A percentile compares a stretch with the other conserved stretches of the same genome.
These are phyloP conservation scores for Chionis minor DNA, from an alignment of 2,113 vertebrate species.

Conservation along the genomic window DNA sequence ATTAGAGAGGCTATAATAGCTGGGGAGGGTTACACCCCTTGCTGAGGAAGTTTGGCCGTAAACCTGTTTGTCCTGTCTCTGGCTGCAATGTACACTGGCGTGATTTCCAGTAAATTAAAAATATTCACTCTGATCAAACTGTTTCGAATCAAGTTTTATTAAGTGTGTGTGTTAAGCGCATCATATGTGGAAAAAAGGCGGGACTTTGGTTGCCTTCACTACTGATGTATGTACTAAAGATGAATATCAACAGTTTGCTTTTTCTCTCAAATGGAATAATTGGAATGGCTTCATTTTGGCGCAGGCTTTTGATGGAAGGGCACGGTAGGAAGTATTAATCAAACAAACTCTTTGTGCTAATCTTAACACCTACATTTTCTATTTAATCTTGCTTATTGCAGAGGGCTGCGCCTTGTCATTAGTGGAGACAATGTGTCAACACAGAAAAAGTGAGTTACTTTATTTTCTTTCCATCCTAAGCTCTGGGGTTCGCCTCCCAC, in stretches of 20 bases:
- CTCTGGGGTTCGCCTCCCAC: not conserved
- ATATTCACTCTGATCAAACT: not conserved
- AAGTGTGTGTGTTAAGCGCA: not conserved
- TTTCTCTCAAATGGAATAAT: not conserved
- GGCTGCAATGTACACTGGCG: not conserved
- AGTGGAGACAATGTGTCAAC: slow-evolving; percentile 13
- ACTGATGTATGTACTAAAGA: not conserved
- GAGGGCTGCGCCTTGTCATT: not conserved
- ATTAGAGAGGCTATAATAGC: slow-evolving; percentile 42
- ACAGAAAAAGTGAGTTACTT: not conserved
- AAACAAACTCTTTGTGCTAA: not conserved
- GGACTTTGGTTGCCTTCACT: not conserved
- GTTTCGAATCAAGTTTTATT: not conserved
- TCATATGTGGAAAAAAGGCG: not conserved
- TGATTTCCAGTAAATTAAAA: not conserved
- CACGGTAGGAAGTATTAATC: not conserved
- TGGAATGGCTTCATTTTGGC: not conserved
- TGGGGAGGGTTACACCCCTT: slow-evolving; percentile 1
- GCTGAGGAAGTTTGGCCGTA: slow-evolving; percentile 26
- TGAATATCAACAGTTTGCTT: not conserved
- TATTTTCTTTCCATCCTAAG: not conserved
- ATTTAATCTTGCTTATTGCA: not conserved
- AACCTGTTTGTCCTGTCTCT: slow-evolving; percentile 51
- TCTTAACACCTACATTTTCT: not conserved
- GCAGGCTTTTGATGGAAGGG: not conserved